Base-by-base conservation (phyloP, 2,797 vertebrate species). In the Micrastur ruficollis region DNA sequence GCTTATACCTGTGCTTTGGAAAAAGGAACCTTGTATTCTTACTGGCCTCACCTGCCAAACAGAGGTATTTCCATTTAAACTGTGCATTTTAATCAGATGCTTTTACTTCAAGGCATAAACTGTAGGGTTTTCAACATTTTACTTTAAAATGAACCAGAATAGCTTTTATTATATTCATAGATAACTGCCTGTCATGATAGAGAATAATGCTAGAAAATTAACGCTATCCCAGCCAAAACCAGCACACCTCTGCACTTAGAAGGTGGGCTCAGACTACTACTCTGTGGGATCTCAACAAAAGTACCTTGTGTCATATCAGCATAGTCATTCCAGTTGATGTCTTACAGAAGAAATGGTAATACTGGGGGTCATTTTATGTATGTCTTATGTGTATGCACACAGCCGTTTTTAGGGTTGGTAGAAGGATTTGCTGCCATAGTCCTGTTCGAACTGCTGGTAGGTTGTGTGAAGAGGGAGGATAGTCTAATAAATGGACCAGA, bases 231-330 rank as follows among this genome's bases (percentile, higher is more conserved):
- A 44, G 42, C 42, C 42, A 44, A 44, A 44, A 44, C 42, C 42
- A 44, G 42, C 42, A 44, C 17, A 44, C 6, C 9, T 55, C 22
- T 56, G 29, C 36, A 7, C 9, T 62, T 79, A 8, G 11, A 65
- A 68, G 44, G 10, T 56, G 70, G 26, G 8, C n/a, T 81, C 18
- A 47, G 29, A 27, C 84, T 53, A 14, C 5, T 34, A 0, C 21
- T 61, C 25, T 50, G 32, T 7, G 50, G 59, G 31, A 7, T 66
- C 59, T 75, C 6, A 6, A 5, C 31, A 44, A 2, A 50, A 32
- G 5, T 9, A 6, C 0, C 0, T 32, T 74, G 19, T 58, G 47
- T 36, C 34, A 4, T 8, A 23, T 50, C 70, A 65, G 12, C 42
- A 3, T 62, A 3, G 5, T 62, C 42, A 16, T 63, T 55, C 25